Evolutionary conservation across 2,113 vertebrate genomes (phyloP), one percentile per base, ranked within the genome.

Genomic region (Sinocyclocheilus anophthalmus): DNA sequence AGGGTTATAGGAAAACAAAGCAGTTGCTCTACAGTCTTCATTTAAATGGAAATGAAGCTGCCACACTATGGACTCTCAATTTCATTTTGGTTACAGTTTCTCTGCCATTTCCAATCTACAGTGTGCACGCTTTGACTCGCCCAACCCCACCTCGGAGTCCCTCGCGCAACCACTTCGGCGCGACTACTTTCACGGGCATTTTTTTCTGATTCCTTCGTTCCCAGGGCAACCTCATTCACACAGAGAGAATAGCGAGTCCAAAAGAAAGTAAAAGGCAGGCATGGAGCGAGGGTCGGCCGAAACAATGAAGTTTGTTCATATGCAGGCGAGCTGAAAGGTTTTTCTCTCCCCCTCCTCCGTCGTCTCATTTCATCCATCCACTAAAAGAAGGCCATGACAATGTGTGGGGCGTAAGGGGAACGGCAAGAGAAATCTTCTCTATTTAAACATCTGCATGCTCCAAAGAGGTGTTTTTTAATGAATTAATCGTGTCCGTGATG

Each of bases 11-110:
- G 92, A 93, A 94, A 94, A 94, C 94, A 94, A 94, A 94, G 92
- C 20, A 89, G 87, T 87, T 90, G 92, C 82, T 92, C 91, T 90
- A 84, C 75, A 42, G 86, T 76, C 61, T 39, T 92, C 91, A 95
- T 95, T 95, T 93, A 93, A 88, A 95, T 95, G 94, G 92, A 92
- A 95, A 95, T 95, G 88, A 94, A 92, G 87, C 89, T 84, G 85
- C 88, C 88, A 88, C 90, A 91, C 90, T 91, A 89, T 89, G 90
- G 91, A 92, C 92, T 92, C 89, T 91, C 90, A 89, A 88, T 90
- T 93, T 94, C 88, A 91, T 91, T 90, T 90, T 88, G 91, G 91
- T 87, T 93, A 89, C 84, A 86, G 87, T 85, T 89, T 89, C 86
- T 83, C 77, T 85, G 81, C 87, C 87, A 87, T 80, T 83, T 85